These are phyloP conservation scores for Luperina testacea DNA, from an alignment of 2,888 invertebrate genomes.

Conservation along the genomic window DNA sequence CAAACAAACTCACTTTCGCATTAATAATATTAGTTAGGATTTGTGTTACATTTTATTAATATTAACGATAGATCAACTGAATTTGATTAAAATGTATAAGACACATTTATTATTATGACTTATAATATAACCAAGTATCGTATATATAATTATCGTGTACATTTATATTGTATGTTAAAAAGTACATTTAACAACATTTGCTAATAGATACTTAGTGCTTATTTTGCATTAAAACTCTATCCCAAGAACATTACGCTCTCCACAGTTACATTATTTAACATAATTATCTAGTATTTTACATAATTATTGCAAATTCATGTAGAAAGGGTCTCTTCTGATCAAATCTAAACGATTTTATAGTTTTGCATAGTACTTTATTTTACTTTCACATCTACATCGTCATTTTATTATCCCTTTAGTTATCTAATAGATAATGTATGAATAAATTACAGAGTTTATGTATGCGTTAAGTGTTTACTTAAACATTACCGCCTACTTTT, in stretches of 20 bases:
- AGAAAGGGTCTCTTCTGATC: conserved; percentile 73
- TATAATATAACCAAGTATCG: background rate
- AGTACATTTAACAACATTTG: conserved; percentile 19
- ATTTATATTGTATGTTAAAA: too few relatives aligned
- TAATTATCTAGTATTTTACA: conserved; percentile 74
- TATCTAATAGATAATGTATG: conserved; percentile 47
- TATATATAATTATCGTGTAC: too few relatives aligned
- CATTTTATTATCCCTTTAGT: conserved; percentile 51
- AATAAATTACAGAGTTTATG: conserved; percentile 37
- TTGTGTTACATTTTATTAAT: background rate
- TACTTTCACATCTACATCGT: conserved; percentile 70
- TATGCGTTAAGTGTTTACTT: conserved; percentile 31
- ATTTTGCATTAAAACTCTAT: conserved; percentile 58
- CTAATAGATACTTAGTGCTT: conserved; percentile 50
- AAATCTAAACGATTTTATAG: conserved; percentile 70
- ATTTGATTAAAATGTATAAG: background rate
- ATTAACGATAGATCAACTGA: background rate
- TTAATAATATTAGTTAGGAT: background rate
- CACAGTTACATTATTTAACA: conserved; percentile 66
- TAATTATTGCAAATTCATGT: conserved; percentile 80
- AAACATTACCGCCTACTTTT: conserved; percentile 7
- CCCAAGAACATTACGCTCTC: conserved; percentile 43
- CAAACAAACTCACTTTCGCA: too few relatives aligned
- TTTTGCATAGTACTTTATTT: conserved; percentile 64
- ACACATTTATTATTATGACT: background rate